Evolutionary conservation across 2,797 vertebrate genomes (phyloP).

Genomic region (Brotula barbata): DNA sequence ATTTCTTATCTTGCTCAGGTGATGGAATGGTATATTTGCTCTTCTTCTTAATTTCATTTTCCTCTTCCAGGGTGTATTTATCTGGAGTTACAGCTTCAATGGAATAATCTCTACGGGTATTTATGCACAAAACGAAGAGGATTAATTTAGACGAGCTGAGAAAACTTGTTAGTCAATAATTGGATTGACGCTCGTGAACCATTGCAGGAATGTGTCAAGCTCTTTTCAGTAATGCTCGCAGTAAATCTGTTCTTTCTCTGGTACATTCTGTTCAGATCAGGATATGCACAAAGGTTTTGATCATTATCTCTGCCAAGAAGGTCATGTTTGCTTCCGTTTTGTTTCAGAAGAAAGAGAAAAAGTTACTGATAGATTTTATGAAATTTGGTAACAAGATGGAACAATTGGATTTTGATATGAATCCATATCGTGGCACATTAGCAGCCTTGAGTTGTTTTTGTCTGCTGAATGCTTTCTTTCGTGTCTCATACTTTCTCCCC

Average conservation of each 20-base stretch:
- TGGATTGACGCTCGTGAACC: conserved; percentile 4
- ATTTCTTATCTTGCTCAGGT: conserved; percentile 42
- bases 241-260: conserved; percentile 1
- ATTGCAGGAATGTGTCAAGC: background rate
- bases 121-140: conserved; percentile 7
- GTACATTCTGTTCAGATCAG: background rate
- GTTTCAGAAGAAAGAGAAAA: too few relatives aligned
- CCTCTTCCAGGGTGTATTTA: background rate
- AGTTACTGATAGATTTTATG: too few relatives aligned
- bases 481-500: background rate
- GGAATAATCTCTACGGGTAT: conserved; percentile 16
- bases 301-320: background rate
- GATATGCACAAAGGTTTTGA: background rate
- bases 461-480: too few relatives aligned
- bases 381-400: too few relatives aligned
- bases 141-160: conserved; percentile 8
- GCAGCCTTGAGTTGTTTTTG: too few relatives aligned
- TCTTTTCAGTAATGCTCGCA: background rate
- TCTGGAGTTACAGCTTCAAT: conserved; percentile 12
- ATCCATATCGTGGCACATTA: too few relatives aligned
- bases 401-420: too few relatives aligned
- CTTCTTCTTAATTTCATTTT: conserved; percentile 34
- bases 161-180: background rate
- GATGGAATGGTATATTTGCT: conserved; percentile 28
- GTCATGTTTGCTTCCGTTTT: too few relatives aligned